Evolutionary conservation across 2,113 vertebrate genomes (phyloP), one percentile per base, ranked within the genome.

Genomic region (Spea multiplicata): DNA sequence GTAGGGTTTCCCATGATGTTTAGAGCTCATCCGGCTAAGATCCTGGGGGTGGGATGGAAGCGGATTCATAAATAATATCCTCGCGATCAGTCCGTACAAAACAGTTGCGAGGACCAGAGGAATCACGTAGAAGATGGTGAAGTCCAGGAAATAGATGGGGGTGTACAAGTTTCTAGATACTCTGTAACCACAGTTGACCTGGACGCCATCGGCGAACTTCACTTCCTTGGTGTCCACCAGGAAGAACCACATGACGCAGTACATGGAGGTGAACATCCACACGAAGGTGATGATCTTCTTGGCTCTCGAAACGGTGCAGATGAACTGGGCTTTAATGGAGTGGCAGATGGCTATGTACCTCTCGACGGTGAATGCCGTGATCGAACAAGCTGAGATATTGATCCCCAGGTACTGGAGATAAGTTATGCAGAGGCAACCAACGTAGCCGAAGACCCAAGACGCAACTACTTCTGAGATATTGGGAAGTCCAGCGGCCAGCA

Each of bases 231-330:
- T 93, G 88, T 95, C 93, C 87, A 94, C 94, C 66, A 96, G 84
- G 86, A 96, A 95, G 89, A 95, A 94, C 94, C 94, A 96, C 90
- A 95, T 92, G 16, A 92, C 88, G 55, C 94, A 94, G 83, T 92
- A 95, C 79, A 95, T 84, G 0, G 93, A 91, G 13, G 92, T 94
- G 87, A 91, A 93, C 84, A 94, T 67, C 94, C 95, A 95, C 48
- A 95, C 89, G 0, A 84, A 88, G 3, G 91, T 88, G 30, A 94
- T 92, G 86, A 94, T 94, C 88, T 88, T 89, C 85, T 94, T 94
- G 86, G 95, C 94, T 0, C 92, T 85, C 49, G 94, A 90, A 53
- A 94, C 93, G 0, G 94, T 93, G 83, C 94, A 94, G 71, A 95
- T 89, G 68, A 93, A 88, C 85, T 95, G 95, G 0, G 94, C 94